Conservation (phyloP, 2,888 invertebrate species). For the Melanargia galathea region DNA sequence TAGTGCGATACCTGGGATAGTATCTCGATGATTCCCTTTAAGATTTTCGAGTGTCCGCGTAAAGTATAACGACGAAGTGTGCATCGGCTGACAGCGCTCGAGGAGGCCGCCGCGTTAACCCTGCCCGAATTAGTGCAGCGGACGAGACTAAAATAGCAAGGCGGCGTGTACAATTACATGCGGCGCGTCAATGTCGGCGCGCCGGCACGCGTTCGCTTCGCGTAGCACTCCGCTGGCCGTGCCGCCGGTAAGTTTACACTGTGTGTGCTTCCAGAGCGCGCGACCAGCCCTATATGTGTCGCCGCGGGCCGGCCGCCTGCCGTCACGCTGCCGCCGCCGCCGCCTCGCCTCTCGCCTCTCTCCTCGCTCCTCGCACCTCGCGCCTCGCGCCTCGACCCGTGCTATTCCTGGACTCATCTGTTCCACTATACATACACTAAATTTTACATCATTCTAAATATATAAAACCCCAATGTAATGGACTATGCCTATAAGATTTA, state of each 20-base stretch:
- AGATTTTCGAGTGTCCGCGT: conserved; percentile 61
- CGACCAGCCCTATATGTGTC: conserved; percentile 77
- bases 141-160: conserved; percentile 79
- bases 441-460: conserved; percentile 76
- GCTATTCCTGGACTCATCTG: conserved; percentile 76
- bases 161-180: conserved; percentile 80
- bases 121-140: conserved; percentile 82
- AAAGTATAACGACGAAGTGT: conserved; percentile 75
- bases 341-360: conserved; percentile 58
- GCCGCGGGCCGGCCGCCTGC: conserved; percentile 56
- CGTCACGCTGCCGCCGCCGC: conserved; percentile 50
- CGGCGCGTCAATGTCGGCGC: conserved; percentile 76
- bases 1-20: conserved; percentile 44
- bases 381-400: conserved; percentile 62
- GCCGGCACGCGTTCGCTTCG: conserved; percentile 54
- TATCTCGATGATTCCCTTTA: conserved; percentile 44
- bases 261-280: conserved; percentile 47
- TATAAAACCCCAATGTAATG: conserved; percentile 57
- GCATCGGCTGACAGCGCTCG: conserved; percentile 64
- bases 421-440: conserved; percentile 69
- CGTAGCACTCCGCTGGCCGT: conserved; percentile 55
- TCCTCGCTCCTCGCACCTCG: conserved; percentile 58
- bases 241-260: conserved; percentile 65
- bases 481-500: conserved; percentile 40
- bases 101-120: conserved; percentile 79